Evolutionary conservation across 1,140 invertebrate species (phyloP), one percentile per base, ranked within the genome.

Genomic region (Antheraea pernyi): DNA sequence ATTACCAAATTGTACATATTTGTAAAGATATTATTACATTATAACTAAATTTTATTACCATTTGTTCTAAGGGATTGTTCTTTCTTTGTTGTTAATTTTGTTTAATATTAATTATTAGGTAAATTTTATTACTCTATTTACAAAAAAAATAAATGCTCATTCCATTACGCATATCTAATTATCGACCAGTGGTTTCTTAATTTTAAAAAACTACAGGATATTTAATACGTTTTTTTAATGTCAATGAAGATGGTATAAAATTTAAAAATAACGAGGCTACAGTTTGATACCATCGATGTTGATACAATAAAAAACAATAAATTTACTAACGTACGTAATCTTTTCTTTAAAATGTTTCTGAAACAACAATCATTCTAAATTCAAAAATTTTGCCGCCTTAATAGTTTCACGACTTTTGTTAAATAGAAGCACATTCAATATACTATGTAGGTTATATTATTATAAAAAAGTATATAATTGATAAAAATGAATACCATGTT

Each of bases 11-110:
- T 91, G 88, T 91, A 91, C 89, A 91, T 91, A 91, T 80, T 37
- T 91, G 88, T 91, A 91, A 88, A 91, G 87, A 90, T 91, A 91
- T 91, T 91, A 91, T 86, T 85, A 86, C 83, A 84, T 81, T 83
- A 74, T 88, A 87, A 88, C 80, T 86, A 89, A 90, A 88, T 85
- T 87, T 86, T 91, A 91, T 91, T 91, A 91, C 89, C 89, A 91
- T 91, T 90, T 79, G 84, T 89, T 83, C 65, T 89, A 86, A 89
- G 86, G 80, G 76, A 86, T 91, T 90, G 88, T 91, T 91, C 88
- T 84, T 84, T 84, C 80, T 88, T 88, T 91, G 89, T 91, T 91
- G 86, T 91, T 91, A 86, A 83, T 89, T 91, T 91, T 89, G 79
- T 89, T 91, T 86, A 83, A 81, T 87, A 83, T 84, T 88, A 83